Percentiles rank a stretch among this genome's conserved stretches.
These are phyloP conservation scores for Rhinichthys osculus DNA, from an alignment of 2,797 vertebrate genomes.

Conservation along the genomic window DNA sequence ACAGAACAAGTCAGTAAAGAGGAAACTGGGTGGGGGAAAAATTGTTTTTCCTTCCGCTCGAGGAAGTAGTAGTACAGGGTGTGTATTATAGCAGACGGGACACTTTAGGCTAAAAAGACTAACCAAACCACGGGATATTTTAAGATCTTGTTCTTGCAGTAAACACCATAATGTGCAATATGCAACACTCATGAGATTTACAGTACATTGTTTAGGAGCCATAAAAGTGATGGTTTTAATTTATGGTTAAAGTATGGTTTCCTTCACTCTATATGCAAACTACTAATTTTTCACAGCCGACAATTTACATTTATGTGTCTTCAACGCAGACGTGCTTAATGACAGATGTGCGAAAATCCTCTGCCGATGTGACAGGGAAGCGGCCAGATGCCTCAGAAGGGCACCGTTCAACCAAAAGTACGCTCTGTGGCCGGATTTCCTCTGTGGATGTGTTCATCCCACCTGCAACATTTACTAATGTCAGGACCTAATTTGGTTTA, in stretches of 20 bases:
- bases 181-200: slow-evolving; percentile 28
- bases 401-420: slow-evolving; percentile 81
- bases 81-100: slow-evolving; percentile 53
- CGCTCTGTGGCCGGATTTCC: slow-evolving; percentile 82
- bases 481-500: not conserved
- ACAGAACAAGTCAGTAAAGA: not conserved
- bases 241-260: not conserved
- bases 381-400: slow-evolving; percentile 84
- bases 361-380: slow-evolving; percentile 88
- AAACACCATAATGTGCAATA: slow-evolving; percentile 41
- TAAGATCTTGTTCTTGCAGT: slow-evolving; percentile 32
- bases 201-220: slow-evolving; percentile 12
- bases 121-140: slow-evolving; percentile 59
- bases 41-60: not conserved
- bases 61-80: slow-evolving; percentile 36
- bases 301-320: slow-evolving; percentile 48
- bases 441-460: slow-evolving; percentile 81
- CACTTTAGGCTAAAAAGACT: slow-evolving; percentile 24
- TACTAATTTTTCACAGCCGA: slow-evolving; percentile 24
- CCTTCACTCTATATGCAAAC: not conserved
- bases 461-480: slow-evolving; percentile 80
- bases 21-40: not conserved
- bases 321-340: slow-evolving; percentile 81
- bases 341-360: slow-evolving; percentile 86
- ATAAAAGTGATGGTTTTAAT: slow-evolving; percentile 19